Conservation (phyloP, 2,888 invertebrate species). For the Phyllotreta striolata region DNA sequence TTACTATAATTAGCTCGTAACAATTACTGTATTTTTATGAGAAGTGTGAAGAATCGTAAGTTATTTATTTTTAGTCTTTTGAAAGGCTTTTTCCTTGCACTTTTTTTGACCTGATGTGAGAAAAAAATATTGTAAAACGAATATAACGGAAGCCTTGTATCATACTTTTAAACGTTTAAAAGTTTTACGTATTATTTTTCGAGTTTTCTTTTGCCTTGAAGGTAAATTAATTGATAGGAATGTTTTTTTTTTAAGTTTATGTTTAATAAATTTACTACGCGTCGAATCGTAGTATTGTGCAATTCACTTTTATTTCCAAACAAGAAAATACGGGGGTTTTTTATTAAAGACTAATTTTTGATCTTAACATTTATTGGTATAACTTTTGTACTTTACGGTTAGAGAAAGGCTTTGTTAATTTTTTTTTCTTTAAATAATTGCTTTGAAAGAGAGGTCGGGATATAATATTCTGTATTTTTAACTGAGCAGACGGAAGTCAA, state of each 20-base stretch:
- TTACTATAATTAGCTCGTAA: slow-evolving; percentile 46
- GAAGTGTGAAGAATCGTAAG: slow-evolving; percentile 47
- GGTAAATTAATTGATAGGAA: slow-evolving; percentile 22
- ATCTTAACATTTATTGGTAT: slow-evolving; percentile 28
- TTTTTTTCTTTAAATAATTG: slow-evolving; percentile 12
- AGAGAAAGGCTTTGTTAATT: slow-evolving; percentile 22
- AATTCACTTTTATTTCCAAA: slow-evolving; percentile 19
- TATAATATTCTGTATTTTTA: slow-evolving; percentile 15
- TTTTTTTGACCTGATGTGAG: slow-evolving; percentile 46
- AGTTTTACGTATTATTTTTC: slow-evolving; percentile 37
- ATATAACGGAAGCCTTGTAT: slow-evolving; percentile 44
- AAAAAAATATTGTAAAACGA: slow-evolving; percentile 37
- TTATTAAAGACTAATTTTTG: slow-evolving; percentile 18
- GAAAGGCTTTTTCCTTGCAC: slow-evolving; percentile 38
- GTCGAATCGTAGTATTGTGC: slow-evolving; percentile 24
- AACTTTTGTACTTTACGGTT: slow-evolving; percentile 31
- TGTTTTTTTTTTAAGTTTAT: slow-evolving; percentile 19
- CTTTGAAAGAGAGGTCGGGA: slow-evolving; percentile 27
- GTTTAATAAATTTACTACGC: slow-evolving; percentile 22
- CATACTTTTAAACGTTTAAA: slow-evolving; percentile 41
- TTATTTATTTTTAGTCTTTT: slow-evolving; percentile 48
- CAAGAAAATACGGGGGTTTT: background rate
- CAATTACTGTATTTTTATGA: slow-evolving; percentile 44
- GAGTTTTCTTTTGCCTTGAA: slow-evolving; percentile 24
- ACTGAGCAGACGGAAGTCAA: slow-evolving; percentile 33